Evolutionary conservation across 2,888 invertebrate genomes (phyloP), one percentile per base, ranked within the genome.

Genomic region (Drosophila mayaguana): DNA sequence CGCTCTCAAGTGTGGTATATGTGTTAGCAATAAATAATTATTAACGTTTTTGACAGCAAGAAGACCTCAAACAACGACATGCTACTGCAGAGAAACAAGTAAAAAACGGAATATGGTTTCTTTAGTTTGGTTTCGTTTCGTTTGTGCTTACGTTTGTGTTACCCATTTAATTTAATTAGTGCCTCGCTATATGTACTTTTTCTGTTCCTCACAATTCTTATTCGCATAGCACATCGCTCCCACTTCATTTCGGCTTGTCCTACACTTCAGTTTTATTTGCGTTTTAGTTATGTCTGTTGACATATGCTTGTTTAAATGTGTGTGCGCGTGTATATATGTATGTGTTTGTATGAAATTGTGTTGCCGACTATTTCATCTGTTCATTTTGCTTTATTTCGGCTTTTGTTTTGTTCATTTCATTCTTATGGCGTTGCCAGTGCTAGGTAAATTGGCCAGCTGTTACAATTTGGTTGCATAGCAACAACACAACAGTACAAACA

Each of bases 71-170:
- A 14, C 68, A 60, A 75, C 75, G 69, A 66, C 75, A 90, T 90
- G 90, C 80, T 90, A 63, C 91, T 90, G 71, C 91, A 83, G 83
- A 80, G 91, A 75, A 90, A 90, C 89, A 90, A 90, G 90, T 90
- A 90, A 91, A 86, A 86, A 69, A 73, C 75, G 71, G 83, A 72
- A 73, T 77, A 72, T 79, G 68, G 81, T 77, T 81, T 68, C 59
- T 54, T 68, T 51, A 54, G 63, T 50, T 67, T 57, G 55, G 65
- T 55, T 68, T 53, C 51, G 65, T 50, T 56, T 55, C 51, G 65
- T 50, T 67, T 60, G 64, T 63, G 69, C 72, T 70, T 48, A 66
- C 80, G 70, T 81, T 77, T 54, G 18, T 28, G 46, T 54, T 25
- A 34, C 50, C 57, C 61, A 46, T 38, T 32, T 83, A 83, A 84